Evolutionary conservation across 2,797 vertebrate species (phyloP), one percentile per base, ranked within the genome.

Genomic region (Epinephelus awoara): DNA sequence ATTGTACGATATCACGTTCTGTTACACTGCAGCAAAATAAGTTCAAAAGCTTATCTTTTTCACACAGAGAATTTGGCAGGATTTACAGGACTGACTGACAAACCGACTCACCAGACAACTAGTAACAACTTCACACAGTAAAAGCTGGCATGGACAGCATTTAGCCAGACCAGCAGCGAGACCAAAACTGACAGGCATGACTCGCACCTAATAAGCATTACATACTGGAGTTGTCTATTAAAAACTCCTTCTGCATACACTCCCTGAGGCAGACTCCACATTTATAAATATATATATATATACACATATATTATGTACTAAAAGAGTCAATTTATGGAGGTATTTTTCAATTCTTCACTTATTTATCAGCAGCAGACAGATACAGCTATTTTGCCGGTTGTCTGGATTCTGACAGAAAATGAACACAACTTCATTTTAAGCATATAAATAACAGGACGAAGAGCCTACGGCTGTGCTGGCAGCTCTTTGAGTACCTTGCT

Each of bases 51-150:
- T 76, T 57, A 84, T 86, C 55, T 66, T 77, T 80, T 71, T 67
- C 67, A 63, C n/a, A 40, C 47, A 57, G 66, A 79, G 68, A 69
- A 42, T 72, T 77, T 84, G 77, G 81, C 83, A 78, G 73, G 82
- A 82, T 70, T 71, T 21, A 56, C 38, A 63, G 47, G 71, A 73
- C 29, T 46, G 62, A 77, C 69, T 54, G 62, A 64, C 58, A 80
- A 69, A 78, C 27, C 44, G 62, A 89, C 85, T 82, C 70, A 79
- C 58, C 74, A 85, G 75, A 89, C 71, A 82, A 83, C 84, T 79
- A 85, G 82, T 77, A 80, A 80, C 86, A 86, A 84, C 86, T 86
- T 89, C 86, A 82, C 87, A 85, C 84, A 74, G 72, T 58, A 61
- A 70, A 85, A 67, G 61, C 77, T 80, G 86, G 81, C 70, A 49